Evolutionary conservation across 2,113 vertebrate species (phyloP), one percentile per base, ranked within the genome.

Genomic region (Prietella phreatophila): DNA sequence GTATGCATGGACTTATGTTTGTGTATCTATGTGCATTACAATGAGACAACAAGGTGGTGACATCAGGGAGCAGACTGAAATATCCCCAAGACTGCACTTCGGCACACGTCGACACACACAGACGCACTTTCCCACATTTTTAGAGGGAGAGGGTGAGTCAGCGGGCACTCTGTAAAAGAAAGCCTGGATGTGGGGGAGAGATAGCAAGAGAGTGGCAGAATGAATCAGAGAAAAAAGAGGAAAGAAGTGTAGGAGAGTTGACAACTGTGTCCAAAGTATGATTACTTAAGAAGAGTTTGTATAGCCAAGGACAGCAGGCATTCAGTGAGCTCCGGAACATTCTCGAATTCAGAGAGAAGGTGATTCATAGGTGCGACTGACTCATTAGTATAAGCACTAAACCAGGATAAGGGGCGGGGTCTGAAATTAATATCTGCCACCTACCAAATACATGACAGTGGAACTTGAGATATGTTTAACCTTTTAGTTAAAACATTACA

Each of bases 71-170:
- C 53, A 84, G 71, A 81, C 71, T 39, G 22, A 82, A 83, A 60
- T 83, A 47, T 69, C 85, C 84, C 79, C 65, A 88, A 88, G 87
- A 22, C 91, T 84, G 50, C 27, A 42, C 53, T 86, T 11, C 33
- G 55, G 82, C 58, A 83, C 71, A 85, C 19, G 53, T 30, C 22
- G 79, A 83, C 81, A 86, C 55, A 82, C 50, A 73, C 73, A 83
- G 60, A 87, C 78, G 22, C 76, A 81, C 47, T 33, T 80, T 87
- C 50, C 42, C 39, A 73, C 67, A 83, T 73, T 50, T n/a, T 55
- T n/a, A 33, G n/a, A 88, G 56, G 50, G 81, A 86, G 85, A 82
- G 85, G 42, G 85, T 83, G 78, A 89, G 67, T 84, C 85, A 89
- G 85, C 60, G 36, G 71, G 85, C 22, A 2, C 55, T 56, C 33